Evolutionary conservation across 2,113 vertebrate genomes (phyloP), one percentile per base, ranked within the genome.

Genomic region (Phrynosoma blainvillii): DNA sequence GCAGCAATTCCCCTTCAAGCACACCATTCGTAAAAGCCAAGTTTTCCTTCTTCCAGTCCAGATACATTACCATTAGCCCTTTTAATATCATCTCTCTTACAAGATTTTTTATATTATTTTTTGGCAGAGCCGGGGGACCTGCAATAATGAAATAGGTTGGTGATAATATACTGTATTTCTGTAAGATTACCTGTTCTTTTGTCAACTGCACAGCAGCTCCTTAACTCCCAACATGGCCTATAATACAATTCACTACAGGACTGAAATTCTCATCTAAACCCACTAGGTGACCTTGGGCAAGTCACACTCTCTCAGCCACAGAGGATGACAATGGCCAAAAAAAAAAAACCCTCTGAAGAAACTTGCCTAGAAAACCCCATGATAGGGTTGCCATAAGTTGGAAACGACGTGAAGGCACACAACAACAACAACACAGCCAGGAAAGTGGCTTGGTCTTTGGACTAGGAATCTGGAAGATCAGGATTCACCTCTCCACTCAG

Each of bases 11-110:
- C 65, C 42, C 40, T 0, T 27, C 40, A 86, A 12, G 87, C 74
- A 36, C 89, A 62, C 13, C 87, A 14, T 88, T 25, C 47, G 1
- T 5, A 93, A 87, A 84, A 80, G 82, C 74, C 0, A 88, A 87
- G 83, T n/a, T 36, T 25, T 56, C 27, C 65, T 88, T 84, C 80
- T 5, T 0, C 84, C 59, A 92, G 13, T 62, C 1, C 12, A 16
- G 21, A 11, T 27, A 91, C 71, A 89, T 87, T 52, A 83, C 0
- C 0, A 80, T 30, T 42, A 90, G 65, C 5, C 83, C 40, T 84
- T 54, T 21, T 52, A 81, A 66, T 0, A 75, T 23, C 6, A 20
- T 1, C 2, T 2, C 13, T 42, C 68, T 42, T 84, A 65, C 36
- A 40, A 32, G 85, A 54, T 36, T 36, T 36, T 36, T 36, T 85